These are phyloP conservation scores for Asteroscopus sphinx DNA, from an alignment of 2,888 invertebrate species.

Conservation along the genomic window DNA sequence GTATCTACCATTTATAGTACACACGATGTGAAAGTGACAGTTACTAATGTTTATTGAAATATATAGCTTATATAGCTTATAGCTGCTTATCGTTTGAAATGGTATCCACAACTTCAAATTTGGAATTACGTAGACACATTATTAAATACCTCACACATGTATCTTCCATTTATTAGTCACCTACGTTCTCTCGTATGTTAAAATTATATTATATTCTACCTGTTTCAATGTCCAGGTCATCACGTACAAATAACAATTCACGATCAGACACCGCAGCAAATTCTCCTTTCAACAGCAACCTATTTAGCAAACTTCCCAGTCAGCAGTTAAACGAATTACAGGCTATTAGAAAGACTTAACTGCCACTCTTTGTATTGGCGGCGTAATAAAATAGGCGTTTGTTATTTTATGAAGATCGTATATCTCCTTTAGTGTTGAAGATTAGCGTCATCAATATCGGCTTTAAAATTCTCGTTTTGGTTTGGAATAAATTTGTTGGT, in stretches of 20 bases:
- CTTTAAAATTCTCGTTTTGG: slow-evolving; percentile 49
- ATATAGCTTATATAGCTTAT: no score
- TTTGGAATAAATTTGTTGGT: slow-evolving; percentile 56
- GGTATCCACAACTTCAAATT: no score
- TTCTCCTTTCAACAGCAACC: slow-evolving; percentile 26
- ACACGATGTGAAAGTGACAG: no score
- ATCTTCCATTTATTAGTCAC: no score
- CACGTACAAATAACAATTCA: slow-evolving; percentile 9
- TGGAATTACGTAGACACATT: no score
- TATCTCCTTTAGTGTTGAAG: slow-evolving; percentile 69
- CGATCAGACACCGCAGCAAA: slow-evolving; percentile 19
- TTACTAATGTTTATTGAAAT: no score
- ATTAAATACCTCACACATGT: no score
- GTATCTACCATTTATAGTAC: no score
- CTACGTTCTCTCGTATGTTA: no score
- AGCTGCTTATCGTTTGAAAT: no score
- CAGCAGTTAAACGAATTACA: slow-evolving; percentile 65
- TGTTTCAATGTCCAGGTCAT: slow-evolving; percentile 3
- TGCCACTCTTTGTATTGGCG: slow-evolving; percentile 72
- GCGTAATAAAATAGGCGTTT: slow-evolving; percentile 76
- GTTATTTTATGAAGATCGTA: slow-evolving; percentile 77
- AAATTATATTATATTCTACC: neutral
- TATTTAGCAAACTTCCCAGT: slow-evolving; percentile 50
- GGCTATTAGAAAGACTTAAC: slow-evolving; percentile 71
- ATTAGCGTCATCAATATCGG: slow-evolving; percentile 66